Percentiles rank a stretch among this genome's conserved stretches.
These are phyloP conservation scores for Melanerpes formicivorus DNA, from an alignment of 2,113 vertebrate species.

Conservation along the genomic window DNA sequence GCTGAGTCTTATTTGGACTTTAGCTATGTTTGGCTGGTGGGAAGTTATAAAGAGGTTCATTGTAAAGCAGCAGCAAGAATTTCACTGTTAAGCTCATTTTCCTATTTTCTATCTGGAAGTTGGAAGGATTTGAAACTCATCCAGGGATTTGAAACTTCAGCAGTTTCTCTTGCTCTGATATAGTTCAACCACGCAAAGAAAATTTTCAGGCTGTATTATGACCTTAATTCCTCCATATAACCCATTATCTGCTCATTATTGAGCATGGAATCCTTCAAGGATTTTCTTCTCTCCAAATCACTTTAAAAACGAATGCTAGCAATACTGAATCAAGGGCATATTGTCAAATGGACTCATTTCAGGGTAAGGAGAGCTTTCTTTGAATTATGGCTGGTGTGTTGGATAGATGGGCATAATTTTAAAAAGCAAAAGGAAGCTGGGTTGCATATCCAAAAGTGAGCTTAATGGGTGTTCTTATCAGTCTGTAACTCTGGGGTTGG, in stretches of 20 bases:
- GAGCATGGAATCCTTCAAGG: constrained; percentile 13
- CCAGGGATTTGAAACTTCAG: constrained; percentile 56
- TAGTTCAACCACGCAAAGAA: neutral
- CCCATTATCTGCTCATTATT: constrained; percentile 48
- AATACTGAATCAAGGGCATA: neutral
- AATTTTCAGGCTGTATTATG: constrained; percentile 43
- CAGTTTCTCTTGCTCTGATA: constrained; percentile 41
- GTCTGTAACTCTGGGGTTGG: neutral
- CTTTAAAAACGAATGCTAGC: neutral
- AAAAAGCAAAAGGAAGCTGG: neutral
- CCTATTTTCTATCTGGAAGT: constrained; percentile 13
- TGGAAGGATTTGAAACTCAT: constrained; percentile 55
- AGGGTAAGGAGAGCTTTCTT: neutral
- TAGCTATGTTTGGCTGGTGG: neutral
- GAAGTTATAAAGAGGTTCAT: neutral
- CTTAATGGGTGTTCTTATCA: neutral
- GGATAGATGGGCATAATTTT: neutral
- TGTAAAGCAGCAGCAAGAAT: neutral
- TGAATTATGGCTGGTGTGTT: neutral
- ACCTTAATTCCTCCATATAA: constrained; percentile 45
- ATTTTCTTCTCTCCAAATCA: neutral
- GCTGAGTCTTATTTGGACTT: neutral
- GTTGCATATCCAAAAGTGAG: neutral
- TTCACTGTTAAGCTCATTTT: constrained; percentile 28
- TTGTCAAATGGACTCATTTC: neutral